phyloP scores from a whole-genome alignment of 2,797 vertebrate species.

The Steatocranus sp. region DNA sequence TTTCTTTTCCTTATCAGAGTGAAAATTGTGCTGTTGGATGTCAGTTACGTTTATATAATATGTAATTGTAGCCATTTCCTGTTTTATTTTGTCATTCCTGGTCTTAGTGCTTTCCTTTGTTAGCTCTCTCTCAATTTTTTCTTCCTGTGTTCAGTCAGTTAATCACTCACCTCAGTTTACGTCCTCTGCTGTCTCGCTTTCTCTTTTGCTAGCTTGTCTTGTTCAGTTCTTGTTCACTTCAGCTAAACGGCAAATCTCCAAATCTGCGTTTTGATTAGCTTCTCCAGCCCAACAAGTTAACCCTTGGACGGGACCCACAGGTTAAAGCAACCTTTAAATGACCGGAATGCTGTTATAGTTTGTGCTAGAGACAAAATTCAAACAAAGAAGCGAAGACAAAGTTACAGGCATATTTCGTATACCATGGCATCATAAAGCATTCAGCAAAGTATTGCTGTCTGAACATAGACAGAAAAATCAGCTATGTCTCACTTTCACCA shows the following conservation, averaged over 20 bases:
- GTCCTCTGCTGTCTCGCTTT: no score
- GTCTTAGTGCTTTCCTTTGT: no score
- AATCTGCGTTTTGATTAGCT: no score
- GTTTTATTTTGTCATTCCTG: no score
- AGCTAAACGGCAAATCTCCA: no score
- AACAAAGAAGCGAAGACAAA: neutral
- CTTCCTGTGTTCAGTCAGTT: no score
- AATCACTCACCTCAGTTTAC: no score
- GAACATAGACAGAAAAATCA: neutral
- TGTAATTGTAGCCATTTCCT: neutral
- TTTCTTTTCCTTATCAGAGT: neutral
- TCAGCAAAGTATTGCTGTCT: neutral
- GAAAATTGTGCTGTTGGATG: neutral
- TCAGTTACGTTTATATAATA: neutral
- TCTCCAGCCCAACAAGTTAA: no score
- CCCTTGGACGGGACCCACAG: no score
- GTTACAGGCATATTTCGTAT: neutral
- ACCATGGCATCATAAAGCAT: neutral
- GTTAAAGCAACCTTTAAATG: neutral
- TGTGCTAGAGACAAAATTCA: neutral
- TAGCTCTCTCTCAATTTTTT: no score
- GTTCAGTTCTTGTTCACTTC: no score
- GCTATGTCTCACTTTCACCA: neutral
- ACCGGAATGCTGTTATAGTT: neutral
- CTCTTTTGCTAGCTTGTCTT: no score